Conservation (phyloP, 2,797 vertebrate genomes). For the Zenarchopterus dispar region DNA sequence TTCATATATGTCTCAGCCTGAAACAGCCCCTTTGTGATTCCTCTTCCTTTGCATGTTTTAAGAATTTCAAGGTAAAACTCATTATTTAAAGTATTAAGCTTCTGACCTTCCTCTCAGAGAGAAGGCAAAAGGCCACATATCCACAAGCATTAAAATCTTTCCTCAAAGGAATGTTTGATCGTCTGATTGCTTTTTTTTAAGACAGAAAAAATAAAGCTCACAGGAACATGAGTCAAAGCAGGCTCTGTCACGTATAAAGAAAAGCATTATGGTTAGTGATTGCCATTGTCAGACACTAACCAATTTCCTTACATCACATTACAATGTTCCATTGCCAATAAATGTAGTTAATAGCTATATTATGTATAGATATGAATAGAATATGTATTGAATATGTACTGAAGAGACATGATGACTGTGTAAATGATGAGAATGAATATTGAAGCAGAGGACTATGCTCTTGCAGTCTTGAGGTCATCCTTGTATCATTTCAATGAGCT, state of each 20-base stretch:
- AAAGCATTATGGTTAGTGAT: neutral
- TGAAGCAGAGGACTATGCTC: neutral
- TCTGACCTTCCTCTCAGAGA: neutral
- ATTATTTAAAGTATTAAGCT: neutral
- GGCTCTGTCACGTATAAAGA: neutral
- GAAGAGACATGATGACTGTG: neutral
- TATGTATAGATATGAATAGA: neutral
- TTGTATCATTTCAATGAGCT: constrained; percentile 15
- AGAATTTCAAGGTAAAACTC: neutral
- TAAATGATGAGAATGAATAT: neutral
- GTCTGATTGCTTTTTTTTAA: constrained; percentile 10
- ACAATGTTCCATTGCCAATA: neutral
- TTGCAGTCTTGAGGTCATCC: neutral
- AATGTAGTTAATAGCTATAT: neutral
- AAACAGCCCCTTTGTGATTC: neutral
- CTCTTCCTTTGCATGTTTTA: constrained; percentile 1
- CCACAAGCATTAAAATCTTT: neutral
- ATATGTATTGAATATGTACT: neutral
- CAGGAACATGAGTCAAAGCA: neutral
- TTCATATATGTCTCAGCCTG: neutral
- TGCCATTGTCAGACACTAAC: neutral
- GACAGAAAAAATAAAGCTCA: neutral
- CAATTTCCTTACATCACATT: neutral
- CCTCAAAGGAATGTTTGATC: neutral
- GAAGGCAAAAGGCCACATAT: constrained; percentile 1